These are phyloP conservation scores for Pseudotriccus pelzelni DNA, from an alignment of 2,797 vertebrate species.

Conservation along the genomic window DNA sequence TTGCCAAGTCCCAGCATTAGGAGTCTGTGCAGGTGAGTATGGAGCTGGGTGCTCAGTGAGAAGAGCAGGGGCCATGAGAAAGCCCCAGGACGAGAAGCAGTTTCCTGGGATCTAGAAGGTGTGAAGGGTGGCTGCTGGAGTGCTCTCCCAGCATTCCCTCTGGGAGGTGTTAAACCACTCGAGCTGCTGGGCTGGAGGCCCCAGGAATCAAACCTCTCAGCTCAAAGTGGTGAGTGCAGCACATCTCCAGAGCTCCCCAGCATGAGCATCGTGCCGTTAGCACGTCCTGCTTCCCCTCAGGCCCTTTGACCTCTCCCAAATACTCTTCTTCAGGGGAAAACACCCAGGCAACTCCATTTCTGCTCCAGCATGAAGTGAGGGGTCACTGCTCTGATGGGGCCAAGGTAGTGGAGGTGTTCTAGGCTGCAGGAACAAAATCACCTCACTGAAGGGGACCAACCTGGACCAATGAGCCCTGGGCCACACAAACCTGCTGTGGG, in stretches of 20 bases:
- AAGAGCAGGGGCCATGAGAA: not conserved
- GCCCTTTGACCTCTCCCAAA: not conserved
- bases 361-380: not conserved
- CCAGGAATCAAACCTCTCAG: not conserved
- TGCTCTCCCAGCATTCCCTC: not conserved
- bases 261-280: not conserved
- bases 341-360: not conserved
- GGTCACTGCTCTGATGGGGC: not conserved
- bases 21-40: not conserved
- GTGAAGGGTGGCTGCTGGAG: not conserved
- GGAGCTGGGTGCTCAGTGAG: not conserved
- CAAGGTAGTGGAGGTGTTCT: not conserved
- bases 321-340: not conserved
- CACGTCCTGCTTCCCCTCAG: not conserved
- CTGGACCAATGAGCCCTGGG: not conserved
- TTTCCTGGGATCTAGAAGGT: not conserved
- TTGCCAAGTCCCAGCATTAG: not conserved
- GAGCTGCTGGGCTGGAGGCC: not conserved
- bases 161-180: not conserved
- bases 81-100: not conserved
- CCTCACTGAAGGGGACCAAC: accelerated
- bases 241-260: not conserved
- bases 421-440: not conserved
- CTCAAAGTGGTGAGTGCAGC: not conserved
- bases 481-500: not conserved